Conservation (phyloP, 2,113 vertebrate species). For the Catharus minimus region DNA sequence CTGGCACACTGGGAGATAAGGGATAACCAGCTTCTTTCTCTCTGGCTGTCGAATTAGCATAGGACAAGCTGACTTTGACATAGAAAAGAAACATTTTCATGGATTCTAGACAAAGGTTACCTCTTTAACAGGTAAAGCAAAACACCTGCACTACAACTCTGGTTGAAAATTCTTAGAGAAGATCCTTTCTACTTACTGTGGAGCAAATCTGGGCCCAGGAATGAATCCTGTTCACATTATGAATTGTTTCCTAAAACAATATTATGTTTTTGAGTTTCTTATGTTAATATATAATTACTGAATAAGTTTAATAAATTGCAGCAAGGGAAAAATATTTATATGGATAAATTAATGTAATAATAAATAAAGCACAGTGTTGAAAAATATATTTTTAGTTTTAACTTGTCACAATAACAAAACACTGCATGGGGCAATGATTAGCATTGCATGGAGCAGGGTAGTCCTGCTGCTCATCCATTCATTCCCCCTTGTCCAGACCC, state of each 20-base stretch:
- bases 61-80: background rate
- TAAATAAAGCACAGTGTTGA: background rate
- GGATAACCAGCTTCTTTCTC: background rate
- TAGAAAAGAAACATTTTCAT: background rate
- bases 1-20: background rate
- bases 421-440: background rate
- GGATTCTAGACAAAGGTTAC: background rate
- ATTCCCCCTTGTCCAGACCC: accelerated
- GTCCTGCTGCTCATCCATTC: background rate
- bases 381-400: background rate
- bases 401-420: background rate
- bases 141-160: background rate
- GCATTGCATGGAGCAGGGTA: accelerated
- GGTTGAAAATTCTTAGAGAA: background rate
- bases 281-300: background rate
- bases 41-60: background rate
- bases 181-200: background rate
- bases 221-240: background rate
- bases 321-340: background rate
- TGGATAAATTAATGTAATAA: background rate
- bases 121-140: background rate
- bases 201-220: background rate
- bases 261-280: background rate
- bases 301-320: background rate
- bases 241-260: background rate